Evolutionary conservation across 2,113 vertebrate genomes (phyloP).

Genomic region (Centrocercus urophasianus): DNA sequence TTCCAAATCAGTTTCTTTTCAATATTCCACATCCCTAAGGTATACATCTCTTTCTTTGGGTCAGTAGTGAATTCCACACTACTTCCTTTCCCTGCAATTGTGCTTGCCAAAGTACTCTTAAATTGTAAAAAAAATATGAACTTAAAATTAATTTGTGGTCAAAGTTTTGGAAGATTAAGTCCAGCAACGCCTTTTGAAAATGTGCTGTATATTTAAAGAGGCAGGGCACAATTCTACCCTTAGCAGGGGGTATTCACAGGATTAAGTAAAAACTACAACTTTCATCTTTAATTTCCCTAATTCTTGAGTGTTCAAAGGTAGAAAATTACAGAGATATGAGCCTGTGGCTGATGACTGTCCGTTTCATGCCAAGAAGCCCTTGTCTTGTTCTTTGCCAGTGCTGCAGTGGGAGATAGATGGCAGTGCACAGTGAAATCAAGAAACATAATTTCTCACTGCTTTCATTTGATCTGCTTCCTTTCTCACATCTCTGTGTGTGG

Average conservation of each 20-base stretch:
- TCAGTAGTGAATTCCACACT: not conserved
- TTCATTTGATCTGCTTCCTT: conserved; percentile 27
- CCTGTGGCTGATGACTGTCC: not conserved
- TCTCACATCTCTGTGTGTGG: conserved; percentile 69
- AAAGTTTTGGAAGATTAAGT: not conserved
- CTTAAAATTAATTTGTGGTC: not conserved
- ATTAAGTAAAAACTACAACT: rapidly evolving
- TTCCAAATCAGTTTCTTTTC: not conserved
- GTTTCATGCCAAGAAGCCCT: not conserved
- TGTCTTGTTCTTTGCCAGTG: not conserved
- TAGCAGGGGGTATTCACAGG: not conserved
- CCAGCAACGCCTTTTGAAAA: not conserved
- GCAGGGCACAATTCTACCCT: not conserved
- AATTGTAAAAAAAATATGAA: not conserved
- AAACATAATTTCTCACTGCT: conserved; percentile 25
- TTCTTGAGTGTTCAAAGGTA: not conserved
- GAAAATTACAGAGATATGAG: not conserved
- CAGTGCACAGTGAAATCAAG: not conserved
- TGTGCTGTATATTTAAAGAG: not conserved
- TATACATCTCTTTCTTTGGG: not conserved
- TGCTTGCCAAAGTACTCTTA: not conserved
- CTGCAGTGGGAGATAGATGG: not conserved
- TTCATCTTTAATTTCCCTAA: not conserved
- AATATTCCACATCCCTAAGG: not conserved
- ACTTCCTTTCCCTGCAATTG: rapidly evolving